phyloP scores from a whole-genome alignment of 2,797 vertebrate species.

The Diglossa cyanea region DNA sequence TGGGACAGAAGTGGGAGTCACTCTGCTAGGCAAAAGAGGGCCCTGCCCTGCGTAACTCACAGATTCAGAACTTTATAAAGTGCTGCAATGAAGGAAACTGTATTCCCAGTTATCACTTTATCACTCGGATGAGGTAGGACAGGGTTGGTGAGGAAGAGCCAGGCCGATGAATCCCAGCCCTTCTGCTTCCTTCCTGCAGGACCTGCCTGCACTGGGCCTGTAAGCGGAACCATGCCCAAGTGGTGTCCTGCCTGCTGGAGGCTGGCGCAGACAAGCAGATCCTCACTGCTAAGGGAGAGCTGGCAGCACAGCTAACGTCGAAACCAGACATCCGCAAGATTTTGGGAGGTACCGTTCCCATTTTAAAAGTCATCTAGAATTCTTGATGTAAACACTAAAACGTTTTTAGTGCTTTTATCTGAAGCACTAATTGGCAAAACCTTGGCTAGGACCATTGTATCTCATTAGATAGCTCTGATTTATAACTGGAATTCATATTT shows the following conservation, averaged over 20 bases:
- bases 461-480: background rate
- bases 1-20: background rate
- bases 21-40: background rate
- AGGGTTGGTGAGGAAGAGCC: rapidly evolving
- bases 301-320: slow-evolving; percentile 87
- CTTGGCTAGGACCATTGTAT: background rate
- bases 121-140: rapidly evolving
- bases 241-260: slow-evolving; percentile 89
- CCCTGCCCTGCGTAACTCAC: rapidly evolving
- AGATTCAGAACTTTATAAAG: background rate
- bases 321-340: slow-evolving; percentile 88
- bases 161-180: rapidly evolving
- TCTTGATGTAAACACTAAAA: background rate
- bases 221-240: slow-evolving; percentile 89
- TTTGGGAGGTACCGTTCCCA: slow-evolving; percentile 81
- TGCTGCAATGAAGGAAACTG: background rate
- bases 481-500: background rate
- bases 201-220: slow-evolving; percentile 97
- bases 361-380: background rate
- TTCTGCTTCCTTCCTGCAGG: slow-evolving; percentile 71
- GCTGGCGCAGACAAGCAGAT: slow-evolving; percentile 88
- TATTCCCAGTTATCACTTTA: background rate
- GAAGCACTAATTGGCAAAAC: background rate
- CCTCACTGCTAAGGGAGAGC: slow-evolving; percentile 87
- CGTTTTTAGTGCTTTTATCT: background rate